Percentiles rank a stretch among this genome's conserved stretches.
Conservation (phyloP, 23 tunicate genomes). For the Trididemnum miniatum region DNA sequence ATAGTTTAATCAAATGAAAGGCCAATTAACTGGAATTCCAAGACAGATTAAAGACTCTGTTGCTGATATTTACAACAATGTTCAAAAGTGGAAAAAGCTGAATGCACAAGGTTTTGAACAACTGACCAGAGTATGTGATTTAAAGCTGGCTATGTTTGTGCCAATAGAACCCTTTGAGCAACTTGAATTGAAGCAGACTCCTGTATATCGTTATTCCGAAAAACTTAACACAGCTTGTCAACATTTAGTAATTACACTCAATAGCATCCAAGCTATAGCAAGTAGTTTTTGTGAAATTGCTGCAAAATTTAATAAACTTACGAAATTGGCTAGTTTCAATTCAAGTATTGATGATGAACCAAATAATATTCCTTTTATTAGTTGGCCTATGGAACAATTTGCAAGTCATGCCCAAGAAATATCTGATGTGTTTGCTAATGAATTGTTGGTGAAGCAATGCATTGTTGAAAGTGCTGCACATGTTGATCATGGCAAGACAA, state of each 20-base stretch:
- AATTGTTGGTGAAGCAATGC: slow-evolving; percentile 39
- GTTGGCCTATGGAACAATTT: slow-evolving; percentile 63
- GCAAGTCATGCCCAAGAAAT: slow-evolving; percentile 30
- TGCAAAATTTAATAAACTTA: slow-evolving; percentile 31
- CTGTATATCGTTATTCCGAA: slow-evolving; percentile 34
- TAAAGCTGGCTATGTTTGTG: slow-evolving; percentile 33
- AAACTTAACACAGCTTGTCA: slow-evolving; percentile 46
- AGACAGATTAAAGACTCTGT: slow-evolving; percentile 70
- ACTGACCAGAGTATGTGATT: slow-evolving; percentile 39
- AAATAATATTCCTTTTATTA: slow-evolving; percentile 30
- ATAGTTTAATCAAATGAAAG: no score
- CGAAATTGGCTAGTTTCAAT: slow-evolving; percentile 2
- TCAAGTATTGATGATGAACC: not conserved
- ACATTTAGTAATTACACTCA: slow-evolving; percentile 2
- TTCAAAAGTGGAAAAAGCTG: slow-evolving; percentile 70
- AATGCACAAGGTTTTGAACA: slow-evolving; percentile 58
- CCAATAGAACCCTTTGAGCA: not conserved
- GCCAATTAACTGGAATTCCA: slow-evolving; percentile 81
- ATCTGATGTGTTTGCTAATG: slow-evolving; percentile 49
- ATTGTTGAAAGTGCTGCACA: slow-evolving; percentile 86
- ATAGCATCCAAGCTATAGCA: slow-evolving; percentile 21
- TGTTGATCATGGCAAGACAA: slow-evolving; percentile 43
- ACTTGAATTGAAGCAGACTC: no score
- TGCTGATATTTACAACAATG: slow-evolving; percentile 66
- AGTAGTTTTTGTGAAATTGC: slow-evolving; percentile 22